Evolutionary conservation across 2,888 invertebrate genomes (phyloP), one percentile per base, ranked within the genome.

Genomic region (Colostygia pectinataria): DNA sequence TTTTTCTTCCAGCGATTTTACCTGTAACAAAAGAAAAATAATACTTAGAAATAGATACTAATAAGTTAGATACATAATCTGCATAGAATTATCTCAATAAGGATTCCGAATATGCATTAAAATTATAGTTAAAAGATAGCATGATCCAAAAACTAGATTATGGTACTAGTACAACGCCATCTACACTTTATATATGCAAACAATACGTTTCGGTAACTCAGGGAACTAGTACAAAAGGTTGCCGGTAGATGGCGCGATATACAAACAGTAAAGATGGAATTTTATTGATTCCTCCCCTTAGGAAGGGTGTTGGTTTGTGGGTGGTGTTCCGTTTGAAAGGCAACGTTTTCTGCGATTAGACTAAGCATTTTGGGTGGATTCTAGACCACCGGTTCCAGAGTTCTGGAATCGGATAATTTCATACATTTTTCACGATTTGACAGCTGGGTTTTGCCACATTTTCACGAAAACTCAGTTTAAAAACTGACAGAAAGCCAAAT

Each of bases 161-260:
- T 5, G 20, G 2, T 5, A 20, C 20, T 15, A 1, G 1, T 23
- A 45, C 43, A 65, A 43, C 66, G 72, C 64, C 73, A 70, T 65
- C 75, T 74, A 59, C 58, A 29, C 34, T 38, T 33, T 2, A 46
- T 42, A 25, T 13, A 27, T 13, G 15, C 12, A 38, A 52, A 47
- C 46, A 34, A 24, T 25, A 42, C 20, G 23, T 29, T 9, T 20
- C 9, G 2, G 4, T n/a, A 14, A 27, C 29, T 31, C 8, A 5
- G 18, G 15, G 0, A 42, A n/a, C n/a, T 58, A 65, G 63, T 74
- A 56, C 64, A 13, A 12, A 27, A 7, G 3, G 23, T 10, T 49
- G 18, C 61, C 63, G 53, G 37, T 63, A 74, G 75, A 65, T 55
- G 50, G 55, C 57, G 49, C 47, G 43, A 18, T 37, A 20, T 33